Base-by-base conservation (phyloP, 2,113 vertebrate genomes). In the Semnornis frantzii region DNA sequence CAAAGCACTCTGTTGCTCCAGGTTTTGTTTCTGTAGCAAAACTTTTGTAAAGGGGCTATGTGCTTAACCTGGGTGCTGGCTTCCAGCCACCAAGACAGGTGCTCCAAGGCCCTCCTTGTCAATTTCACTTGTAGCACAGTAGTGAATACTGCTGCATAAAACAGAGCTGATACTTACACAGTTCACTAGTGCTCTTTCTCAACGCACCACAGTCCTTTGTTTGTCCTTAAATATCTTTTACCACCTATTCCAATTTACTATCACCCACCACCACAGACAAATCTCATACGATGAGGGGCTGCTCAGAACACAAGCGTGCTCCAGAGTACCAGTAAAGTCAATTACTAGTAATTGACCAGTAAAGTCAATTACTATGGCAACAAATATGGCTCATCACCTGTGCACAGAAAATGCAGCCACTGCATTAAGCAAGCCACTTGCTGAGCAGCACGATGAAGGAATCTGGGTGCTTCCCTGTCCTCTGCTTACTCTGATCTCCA, bases 261-360 rank as follows among this genome's bases (percentile, higher is more conserved):
- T 8, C 4, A 1, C 28, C 21, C 1, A 2, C 46, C 25, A 63
- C 2, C 10, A 20, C 10, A 55, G 74, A n/a, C 5, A 64, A 28
- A 7, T 48, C 8, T 25, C 65, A 82, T 30, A n/a, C 60, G 68
- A 52, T 60, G 55, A 58, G 19, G 8, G 2, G 14, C 48, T 82
- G 30, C 44, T 23, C 23, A 34, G 9, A 68, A 72, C 1, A 3
- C 21, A 23, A 15, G 16, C 15, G 17, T 55, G 19, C 52, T 77
- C 50, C 27, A 72, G 44, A 28, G 30, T 76, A 50, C 24, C 52
- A 48, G 37, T 39, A 39, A 39, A 39, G 37, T 19, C 34, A 88
- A 6, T n/a, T 13, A 21, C 31, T 39, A 7, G 37, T 37, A 37
- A 42, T 42, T 14, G 73, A 50, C 24, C 52, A 48, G 19, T 33